Conservation (phyloP, 2,888 invertebrate species). For the Polietes domitor region DNA sequence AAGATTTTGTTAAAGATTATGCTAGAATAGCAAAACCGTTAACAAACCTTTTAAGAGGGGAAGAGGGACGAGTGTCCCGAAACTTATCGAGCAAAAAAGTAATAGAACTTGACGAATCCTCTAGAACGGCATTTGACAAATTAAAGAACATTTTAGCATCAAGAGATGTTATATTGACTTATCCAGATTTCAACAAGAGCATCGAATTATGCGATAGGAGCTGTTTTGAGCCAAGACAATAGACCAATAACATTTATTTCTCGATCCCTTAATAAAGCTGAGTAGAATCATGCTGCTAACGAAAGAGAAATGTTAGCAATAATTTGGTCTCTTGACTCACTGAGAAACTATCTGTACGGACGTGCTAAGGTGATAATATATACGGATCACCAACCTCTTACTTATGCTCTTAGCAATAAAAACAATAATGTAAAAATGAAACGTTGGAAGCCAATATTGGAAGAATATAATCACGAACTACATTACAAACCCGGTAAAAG, state of each 20-base stretch:
- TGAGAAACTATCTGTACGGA: slow-evolving; percentile 17
- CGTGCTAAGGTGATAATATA: slow-evolving; percentile 15
- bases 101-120: neutral
- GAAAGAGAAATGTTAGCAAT: neutral
- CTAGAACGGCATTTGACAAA: neutral
- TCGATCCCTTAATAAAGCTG: slow-evolving; percentile 15
- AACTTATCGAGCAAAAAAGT: neutral
- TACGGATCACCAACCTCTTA: slow-evolving; percentile 33
- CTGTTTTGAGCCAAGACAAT: slow-evolving; percentile 8
- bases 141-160: neutral
- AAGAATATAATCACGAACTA: slow-evolving; percentile 5
- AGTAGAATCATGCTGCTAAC: slow-evolving; percentile 6
- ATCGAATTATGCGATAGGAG: slow-evolving; percentile 7
- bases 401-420: slow-evolving; percentile 17
- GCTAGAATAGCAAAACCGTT: neutral
- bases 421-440: slow-evolving; percentile 22
- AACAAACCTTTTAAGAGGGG: neutral
- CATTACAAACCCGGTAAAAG: slow-evolving; percentile 31
- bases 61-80: slow-evolving; percentile 9
- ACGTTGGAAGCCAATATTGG: slow-evolving; percentile 29
- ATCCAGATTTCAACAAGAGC: slow-evolving; percentile 2
- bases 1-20: too few relatives aligned
- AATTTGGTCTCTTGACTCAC: slow-evolving; percentile 5
- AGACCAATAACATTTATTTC: slow-evolving; percentile 16
- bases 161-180: neutral